These are phyloP conservation scores for Pilophorus perplexus DNA, from an alignment of 2,888 invertebrate species.

Conservation along the genomic window DNA sequence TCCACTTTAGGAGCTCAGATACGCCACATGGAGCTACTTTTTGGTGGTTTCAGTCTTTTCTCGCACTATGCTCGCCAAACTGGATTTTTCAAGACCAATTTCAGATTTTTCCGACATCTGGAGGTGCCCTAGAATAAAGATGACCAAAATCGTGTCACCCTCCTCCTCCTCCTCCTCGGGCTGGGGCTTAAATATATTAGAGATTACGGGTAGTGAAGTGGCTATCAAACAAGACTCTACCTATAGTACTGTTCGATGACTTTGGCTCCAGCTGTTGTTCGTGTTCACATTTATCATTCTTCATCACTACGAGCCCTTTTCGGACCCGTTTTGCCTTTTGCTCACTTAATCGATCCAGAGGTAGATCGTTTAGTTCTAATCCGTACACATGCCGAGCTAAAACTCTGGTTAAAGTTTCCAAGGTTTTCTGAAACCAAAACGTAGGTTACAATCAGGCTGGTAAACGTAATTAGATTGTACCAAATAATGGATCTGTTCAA, in stretches of 20 bases:
- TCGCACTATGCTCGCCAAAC: too few relatives aligned
- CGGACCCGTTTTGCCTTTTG: constrained; percentile 70
- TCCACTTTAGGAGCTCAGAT: too few relatives aligned
- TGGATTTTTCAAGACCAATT: too few relatives aligned
- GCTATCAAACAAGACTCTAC: too few relatives aligned
- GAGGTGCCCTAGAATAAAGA: too few relatives aligned
- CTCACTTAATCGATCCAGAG: constrained; percentile 73
- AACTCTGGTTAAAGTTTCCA: constrained; percentile 93
- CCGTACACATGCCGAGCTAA: constrained; percentile 93
- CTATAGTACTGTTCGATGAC: constrained; percentile 31
- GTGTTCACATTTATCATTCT: constrained; percentile 42
- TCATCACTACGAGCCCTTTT: constrained; percentile 50
- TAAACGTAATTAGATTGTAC: neutral
- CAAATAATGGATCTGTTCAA: neutral
- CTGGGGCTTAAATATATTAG: neutral
- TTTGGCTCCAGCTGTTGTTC: constrained; percentile 37
- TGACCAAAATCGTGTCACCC: too few relatives aligned
- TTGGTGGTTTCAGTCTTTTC: too few relatives aligned
- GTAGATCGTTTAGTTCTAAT: constrained; percentile 84
- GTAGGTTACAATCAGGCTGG: too few relatives aligned
- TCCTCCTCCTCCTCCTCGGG: too few relatives aligned
- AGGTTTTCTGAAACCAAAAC: constrained; percentile 69
- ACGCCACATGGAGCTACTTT: too few relatives aligned
- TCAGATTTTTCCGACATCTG: too few relatives aligned
- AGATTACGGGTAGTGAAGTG: neutral